These are phyloP conservation scores for Tragelaphus imberbis DNA, from an alignment of 2,113 vertebrate genomes.

Conservation along the genomic window DNA sequence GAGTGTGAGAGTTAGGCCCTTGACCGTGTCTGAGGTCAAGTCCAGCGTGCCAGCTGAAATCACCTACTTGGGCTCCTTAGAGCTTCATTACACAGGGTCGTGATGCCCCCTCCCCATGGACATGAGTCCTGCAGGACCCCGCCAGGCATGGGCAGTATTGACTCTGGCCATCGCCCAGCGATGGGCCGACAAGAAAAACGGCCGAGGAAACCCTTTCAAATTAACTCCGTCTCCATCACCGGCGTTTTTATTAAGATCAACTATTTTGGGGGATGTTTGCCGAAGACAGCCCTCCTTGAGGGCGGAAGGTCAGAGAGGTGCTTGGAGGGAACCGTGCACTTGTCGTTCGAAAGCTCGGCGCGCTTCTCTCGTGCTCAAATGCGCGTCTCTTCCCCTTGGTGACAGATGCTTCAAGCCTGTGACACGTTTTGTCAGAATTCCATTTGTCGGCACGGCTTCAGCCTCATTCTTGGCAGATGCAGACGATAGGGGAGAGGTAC, in stretches of 20 bases:
- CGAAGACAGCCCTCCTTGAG: not conserved
- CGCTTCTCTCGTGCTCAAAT: not conserved
- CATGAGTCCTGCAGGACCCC: too few relatives aligned
- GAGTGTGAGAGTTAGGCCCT: not conserved
- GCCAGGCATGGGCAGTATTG: rapidly evolving
- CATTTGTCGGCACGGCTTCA: not conserved
- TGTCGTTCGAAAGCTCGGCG: not conserved
- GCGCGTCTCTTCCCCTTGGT: not conserved
- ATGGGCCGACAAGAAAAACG: not conserved
- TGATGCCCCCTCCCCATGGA: rapidly evolving
- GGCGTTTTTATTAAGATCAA: not conserved
- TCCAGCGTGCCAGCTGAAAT: not conserved
- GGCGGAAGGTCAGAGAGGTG: not conserved
- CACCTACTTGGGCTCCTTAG: rapidly evolving
- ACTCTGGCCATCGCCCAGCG: not conserved
- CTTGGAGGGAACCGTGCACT: rapidly evolving
- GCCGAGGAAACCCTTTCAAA: not conserved
- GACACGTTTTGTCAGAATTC: constrained; percentile 31
- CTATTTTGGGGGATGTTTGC: not conserved
- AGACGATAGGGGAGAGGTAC: not conserved
- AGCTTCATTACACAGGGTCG: rapidly evolving
- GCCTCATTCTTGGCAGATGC: not conserved
- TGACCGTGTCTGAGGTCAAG: not conserved
- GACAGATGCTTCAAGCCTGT: constrained; percentile 15
- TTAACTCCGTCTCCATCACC: not conserved